phyloP scores from a whole-genome alignment of 2,797 vertebrate species.

The Cichlasoma orientale region DNA sequence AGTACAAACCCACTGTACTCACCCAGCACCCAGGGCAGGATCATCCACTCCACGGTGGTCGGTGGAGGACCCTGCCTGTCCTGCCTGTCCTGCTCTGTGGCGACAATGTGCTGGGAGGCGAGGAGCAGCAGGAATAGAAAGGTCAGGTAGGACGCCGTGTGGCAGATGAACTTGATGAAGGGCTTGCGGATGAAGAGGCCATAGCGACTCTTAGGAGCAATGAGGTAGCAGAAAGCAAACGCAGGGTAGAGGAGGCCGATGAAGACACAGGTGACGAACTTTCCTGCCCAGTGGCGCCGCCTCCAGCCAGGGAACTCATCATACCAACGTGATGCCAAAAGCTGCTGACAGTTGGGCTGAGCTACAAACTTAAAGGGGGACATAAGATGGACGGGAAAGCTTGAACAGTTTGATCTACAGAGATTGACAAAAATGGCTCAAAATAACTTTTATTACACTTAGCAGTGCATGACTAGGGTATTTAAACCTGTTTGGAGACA shows the following conservation, averaged over 20 bases:
- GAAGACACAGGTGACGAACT: slow-evolving; percentile 95
- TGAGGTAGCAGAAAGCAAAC: slow-evolving; percentile 95
- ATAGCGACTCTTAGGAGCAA: slow-evolving; percentile 93
- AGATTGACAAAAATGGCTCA: neutral
- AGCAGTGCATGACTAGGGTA: neutral
- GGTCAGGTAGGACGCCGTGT: slow-evolving; percentile 98
- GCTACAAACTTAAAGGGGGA: slow-evolving; percentile 90
- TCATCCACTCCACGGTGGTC: slow-evolving; percentile 98
- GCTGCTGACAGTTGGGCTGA: slow-evolving; percentile 98
- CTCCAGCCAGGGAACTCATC: slow-evolving; percentile 98
- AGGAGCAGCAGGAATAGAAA: slow-evolving; percentile 96
- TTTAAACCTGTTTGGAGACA: neutral
- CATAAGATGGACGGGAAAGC: neutral
- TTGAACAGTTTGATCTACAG: slow-evolving; percentile 7
- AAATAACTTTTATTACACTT: neutral
- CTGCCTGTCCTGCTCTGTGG: slow-evolving; percentile 86
- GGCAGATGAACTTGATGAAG: slow-evolving; percentile 99
- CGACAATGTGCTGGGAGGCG: slow-evolving; percentile 95
- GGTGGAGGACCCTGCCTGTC: slow-evolving; percentile 90
- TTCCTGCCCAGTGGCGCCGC: slow-evolving; percentile 95
- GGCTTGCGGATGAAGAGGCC: slow-evolving; percentile 98
- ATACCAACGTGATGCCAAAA: slow-evolving; percentile 96
- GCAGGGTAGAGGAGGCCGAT: slow-evolving; percentile 94
- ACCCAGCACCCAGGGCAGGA: slow-evolving; percentile 87
- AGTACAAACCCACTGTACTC: slow-evolving; percentile 33